Conservation (phyloP, 2,888 invertebrate genomes). For the Megalurothrips usitatus region DNA sequence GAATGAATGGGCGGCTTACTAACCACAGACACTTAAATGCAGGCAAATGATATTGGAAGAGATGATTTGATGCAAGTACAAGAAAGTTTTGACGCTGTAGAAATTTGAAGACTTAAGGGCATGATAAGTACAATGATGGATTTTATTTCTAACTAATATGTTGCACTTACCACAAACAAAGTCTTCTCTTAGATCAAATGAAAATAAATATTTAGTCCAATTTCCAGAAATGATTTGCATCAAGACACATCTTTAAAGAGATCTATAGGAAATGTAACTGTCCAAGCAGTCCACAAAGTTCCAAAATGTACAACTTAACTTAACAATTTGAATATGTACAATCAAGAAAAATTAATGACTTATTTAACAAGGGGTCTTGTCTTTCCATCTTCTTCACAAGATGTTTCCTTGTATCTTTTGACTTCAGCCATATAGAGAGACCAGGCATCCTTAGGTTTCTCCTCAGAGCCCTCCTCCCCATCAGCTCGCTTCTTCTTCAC, state of each 20-base stretch:
- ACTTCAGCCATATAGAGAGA: conserved; percentile 91
- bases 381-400: conserved; percentile 81
- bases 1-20: too few relatives aligned
- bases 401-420: conserved; percentile 84
- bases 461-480: conserved; percentile 51
- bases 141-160: conserved; percentile 39
- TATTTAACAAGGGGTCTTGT: conserved; percentile 88
- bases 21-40: too few relatives aligned
- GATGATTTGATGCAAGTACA: background rate
- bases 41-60: background rate
- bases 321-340: conserved; percentile 16
- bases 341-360: conserved; percentile 38
- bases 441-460: conserved; percentile 76
- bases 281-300: conserved; percentile 22
- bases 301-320: conserved; percentile 17
- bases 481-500: conserved; percentile 76
- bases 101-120: background rate
- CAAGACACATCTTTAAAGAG: background rate
- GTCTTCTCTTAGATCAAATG: background rate
- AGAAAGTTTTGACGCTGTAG: conserved; percentile 15
- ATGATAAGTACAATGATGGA: background rate
- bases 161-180: conserved; percentile 34
- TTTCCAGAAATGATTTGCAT: background rate
- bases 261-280: background rate
- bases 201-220: background rate